Conservation (phyloP, 1,140 invertebrate genomes). For the Melipona quadrifasciata region DNA sequence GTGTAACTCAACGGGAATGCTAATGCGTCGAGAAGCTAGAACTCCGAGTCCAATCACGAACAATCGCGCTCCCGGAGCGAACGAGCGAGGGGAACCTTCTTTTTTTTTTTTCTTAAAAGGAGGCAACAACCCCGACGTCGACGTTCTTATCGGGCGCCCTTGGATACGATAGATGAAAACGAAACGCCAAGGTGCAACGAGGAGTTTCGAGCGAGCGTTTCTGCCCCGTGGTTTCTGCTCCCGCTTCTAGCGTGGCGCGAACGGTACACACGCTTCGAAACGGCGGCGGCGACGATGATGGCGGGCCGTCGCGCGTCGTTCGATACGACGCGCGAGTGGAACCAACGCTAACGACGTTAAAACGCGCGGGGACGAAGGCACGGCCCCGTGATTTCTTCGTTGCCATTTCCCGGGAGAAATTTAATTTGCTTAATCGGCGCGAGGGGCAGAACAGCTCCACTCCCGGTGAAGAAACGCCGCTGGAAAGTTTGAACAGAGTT, state of each 20-base stretch:
- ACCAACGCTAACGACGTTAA: conserved; percentile 66
- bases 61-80: background rate
- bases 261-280: too few relatives aligned
- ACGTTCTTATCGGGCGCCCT: background rate
- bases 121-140: background rate
- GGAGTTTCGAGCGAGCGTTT: conserved; percentile 40
- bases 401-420: conserved; percentile 67
- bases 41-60: background rate
- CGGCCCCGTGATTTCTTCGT: conserved; percentile 69
- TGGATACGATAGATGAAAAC: conserved; percentile 16
- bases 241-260: conserved; percentile 19
- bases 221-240: background rate
- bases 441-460: conserved; percentile 30
- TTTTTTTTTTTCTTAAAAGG: too few relatives aligned
- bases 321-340: conserved; percentile 27
- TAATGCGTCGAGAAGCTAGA: background rate
- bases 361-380: conserved; percentile 54
- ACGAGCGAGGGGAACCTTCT: background rate
- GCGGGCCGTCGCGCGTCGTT: background rate
- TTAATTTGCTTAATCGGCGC: conserved; percentile 73
- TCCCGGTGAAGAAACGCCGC: conserved; percentile 26
- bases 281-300: background rate
- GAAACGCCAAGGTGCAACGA: background rate
- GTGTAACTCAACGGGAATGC: background rate
- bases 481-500: conserved; percentile 63